A percentile compares a stretch with the other conserved stretches of the same genome.
These are phyloP conservation scores for Ariopsis seemanni DNA, from an alignment of 2,113 vertebrate genomes.

Conservation along the genomic window DNA sequence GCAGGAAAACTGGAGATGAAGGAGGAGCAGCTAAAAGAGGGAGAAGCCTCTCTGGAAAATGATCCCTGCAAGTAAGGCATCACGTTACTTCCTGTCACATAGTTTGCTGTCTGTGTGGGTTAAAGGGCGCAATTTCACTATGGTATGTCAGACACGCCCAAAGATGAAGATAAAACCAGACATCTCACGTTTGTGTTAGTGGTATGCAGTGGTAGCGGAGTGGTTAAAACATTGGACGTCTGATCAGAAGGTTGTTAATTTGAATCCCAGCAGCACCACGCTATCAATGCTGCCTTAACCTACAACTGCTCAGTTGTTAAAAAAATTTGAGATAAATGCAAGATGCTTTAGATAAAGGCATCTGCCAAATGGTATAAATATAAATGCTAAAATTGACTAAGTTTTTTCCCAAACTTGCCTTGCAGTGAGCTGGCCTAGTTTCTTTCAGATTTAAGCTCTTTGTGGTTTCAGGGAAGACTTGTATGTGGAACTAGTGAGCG, in stretches of 20 bases:
- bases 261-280: neutral
- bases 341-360: neutral
- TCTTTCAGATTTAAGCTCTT: neutral
- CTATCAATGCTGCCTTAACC: neutral
- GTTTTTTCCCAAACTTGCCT: neutral
- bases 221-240: neutral
- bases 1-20: conserved; percentile 82
- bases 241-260: neutral
- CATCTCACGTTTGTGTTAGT: neutral
- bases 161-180: neutral
- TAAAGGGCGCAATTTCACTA: neutral
- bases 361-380: neutral
- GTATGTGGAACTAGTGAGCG: neutral
- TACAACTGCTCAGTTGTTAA: neutral
- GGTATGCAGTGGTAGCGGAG: neutral
- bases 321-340: neutral
- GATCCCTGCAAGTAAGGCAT: conserved; percentile 65
- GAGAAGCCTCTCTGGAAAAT: conserved; percentile 66
- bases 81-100: conserved; percentile 11
- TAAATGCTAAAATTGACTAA: neutral
- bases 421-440: conserved; percentile 5
- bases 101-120: neutral
- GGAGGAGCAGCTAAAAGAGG: conserved; percentile 71
- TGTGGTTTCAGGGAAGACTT: neutral
- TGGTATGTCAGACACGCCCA: neutral